Percentiles rank a stretch among this genome's conserved stretches.
Evolutionary conservation across 2,113 vertebrate genomes (phyloP).

Genomic region (Calyptomena viridis): DNA sequence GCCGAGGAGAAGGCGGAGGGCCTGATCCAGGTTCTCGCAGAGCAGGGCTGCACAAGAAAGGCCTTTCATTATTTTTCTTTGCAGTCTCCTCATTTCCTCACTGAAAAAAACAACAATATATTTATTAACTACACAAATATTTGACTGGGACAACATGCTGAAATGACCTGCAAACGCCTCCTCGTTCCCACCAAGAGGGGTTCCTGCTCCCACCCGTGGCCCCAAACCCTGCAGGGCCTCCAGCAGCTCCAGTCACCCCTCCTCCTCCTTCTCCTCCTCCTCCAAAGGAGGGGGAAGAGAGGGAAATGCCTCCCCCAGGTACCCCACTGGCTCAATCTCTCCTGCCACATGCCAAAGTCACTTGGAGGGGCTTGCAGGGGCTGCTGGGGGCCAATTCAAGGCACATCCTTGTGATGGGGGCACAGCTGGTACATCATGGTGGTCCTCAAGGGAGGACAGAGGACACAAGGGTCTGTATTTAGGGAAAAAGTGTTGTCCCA

Average conservation of each 20-base stretch:
- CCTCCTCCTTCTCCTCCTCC: not conserved
- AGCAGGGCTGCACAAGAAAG: slow-evolving; percentile 42
- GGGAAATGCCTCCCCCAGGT: not conserved
- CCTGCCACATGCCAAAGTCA: not conserved
- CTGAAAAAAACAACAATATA: slow-evolving; percentile 53
- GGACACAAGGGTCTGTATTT: accelerated
- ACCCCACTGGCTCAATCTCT: not conserved
- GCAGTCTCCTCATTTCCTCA: slow-evolving; percentile 58
- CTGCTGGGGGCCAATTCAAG: not conserved
- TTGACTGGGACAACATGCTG: slow-evolving; percentile 61
- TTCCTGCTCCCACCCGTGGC: not conserved
- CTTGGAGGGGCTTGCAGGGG: not conserved
- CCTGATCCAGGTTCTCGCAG: slow-evolving; percentile 40
- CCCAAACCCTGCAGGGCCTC: not conserved
- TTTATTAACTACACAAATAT: slow-evolving; percentile 69
- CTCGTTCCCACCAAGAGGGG: slow-evolving; percentile 29
- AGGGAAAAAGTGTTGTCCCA: not conserved
- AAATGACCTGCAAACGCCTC: slow-evolving; percentile 44
- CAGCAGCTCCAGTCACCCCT: not conserved
- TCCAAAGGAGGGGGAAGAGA: not conserved
- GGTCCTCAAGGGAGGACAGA: not conserved
- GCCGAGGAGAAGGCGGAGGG: slow-evolving; percentile 31
- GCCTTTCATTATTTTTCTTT: slow-evolving; percentile 54
- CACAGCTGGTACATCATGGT: not conserved
- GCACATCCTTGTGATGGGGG: not conserved